Conservation (phyloP, 2,113 vertebrate species). For the Bostrychus sinensis region DNA sequence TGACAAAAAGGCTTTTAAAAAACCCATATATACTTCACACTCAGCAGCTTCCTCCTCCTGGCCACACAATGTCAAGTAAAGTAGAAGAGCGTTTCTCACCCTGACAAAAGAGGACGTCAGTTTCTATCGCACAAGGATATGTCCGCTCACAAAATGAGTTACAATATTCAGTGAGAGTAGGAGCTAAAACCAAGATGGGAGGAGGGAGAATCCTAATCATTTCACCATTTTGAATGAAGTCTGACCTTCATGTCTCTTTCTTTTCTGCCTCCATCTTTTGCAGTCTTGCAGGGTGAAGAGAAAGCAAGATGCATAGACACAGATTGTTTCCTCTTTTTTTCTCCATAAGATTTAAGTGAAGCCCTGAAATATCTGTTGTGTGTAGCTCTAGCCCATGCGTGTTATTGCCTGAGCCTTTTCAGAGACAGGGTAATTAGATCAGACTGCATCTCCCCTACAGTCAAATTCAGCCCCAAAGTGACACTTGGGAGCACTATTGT, state of each 20-base stretch:
- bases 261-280: slow-evolving; percentile 31
- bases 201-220: slow-evolving; percentile 60
- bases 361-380: slow-evolving; percentile 17
- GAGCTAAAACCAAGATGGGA: slow-evolving; percentile 2
- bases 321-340: slow-evolving; percentile 23
- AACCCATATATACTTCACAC: slow-evolving; percentile 46
- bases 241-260: slow-evolving; percentile 70
- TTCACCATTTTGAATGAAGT: slow-evolving; percentile 75
- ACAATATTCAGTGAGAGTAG: slow-evolving; percentile 47
- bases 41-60: slow-evolving; percentile 58
- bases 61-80: slow-evolving; percentile 51
- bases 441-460: slow-evolving; percentile 67
- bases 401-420: slow-evolving; percentile 66
- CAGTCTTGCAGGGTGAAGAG: slow-evolving; percentile 40
- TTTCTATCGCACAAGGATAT: slow-evolving; percentile 61
- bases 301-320: slow-evolving; percentile 32
- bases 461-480: slow-evolving; percentile 62
- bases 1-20: slow-evolving; percentile 43
- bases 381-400: slow-evolving; percentile 23
- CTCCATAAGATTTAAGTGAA: slow-evolving; percentile 40
- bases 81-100: slow-evolving; percentile 41
- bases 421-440: slow-evolving; percentile 73
- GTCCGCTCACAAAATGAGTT: slow-evolving; percentile 66
- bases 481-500: slow-evolving; percentile 73
- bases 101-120: slow-evolving; percentile 60